These are phyloP conservation scores for Drosophila sulfurigaster DNA, from an alignment of 1,140 invertebrate species.

Conservation along the genomic window DNA sequence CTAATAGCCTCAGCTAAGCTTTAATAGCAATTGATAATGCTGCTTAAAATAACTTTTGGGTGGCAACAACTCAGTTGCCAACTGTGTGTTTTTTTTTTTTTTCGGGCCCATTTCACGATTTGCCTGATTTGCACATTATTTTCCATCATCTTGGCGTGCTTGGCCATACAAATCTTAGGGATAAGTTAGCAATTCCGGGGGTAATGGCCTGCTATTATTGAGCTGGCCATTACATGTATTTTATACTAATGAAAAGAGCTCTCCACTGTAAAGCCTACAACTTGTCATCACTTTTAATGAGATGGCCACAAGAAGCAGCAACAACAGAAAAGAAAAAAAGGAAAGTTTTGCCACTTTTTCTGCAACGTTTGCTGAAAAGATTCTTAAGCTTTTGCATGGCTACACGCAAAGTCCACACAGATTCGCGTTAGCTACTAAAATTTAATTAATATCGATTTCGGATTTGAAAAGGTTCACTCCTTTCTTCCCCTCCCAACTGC, in stretches of 20 bases:
- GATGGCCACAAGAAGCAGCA: conserved; percentile 58
- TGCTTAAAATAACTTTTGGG: conserved; percentile 7
- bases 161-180: conserved; percentile 9
- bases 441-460: conserved; percentile 82
- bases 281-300: conserved; percentile 82
- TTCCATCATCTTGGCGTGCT: conserved; percentile 12
- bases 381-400: conserved; percentile 53
- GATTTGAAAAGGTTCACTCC: conserved; percentile 75
- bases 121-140: conserved; percentile 33
- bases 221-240: conserved; percentile 22
- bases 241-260: conserved; percentile 47
- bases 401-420: conserved; percentile 45
- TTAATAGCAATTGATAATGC: conserved; percentile 4
- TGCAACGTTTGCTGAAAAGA: conserved; percentile 19
- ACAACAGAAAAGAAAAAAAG: conserved; percentile 30
- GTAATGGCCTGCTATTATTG: conserved; percentile 7
- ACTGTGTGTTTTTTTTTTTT: too few relatives aligned
- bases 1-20: background rate
- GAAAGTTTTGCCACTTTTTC: conserved; percentile 64
- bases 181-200: conserved; percentile 8
- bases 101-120: conserved; percentile 1
- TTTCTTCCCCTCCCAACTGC: background rate
- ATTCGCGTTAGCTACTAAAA: conserved; percentile 70
- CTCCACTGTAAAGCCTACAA: conserved; percentile 40
- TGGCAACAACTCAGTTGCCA: background rate